Conservation (phyloP, 2,888 invertebrate genomes). For the Cheilosia variabilis region DNA sequence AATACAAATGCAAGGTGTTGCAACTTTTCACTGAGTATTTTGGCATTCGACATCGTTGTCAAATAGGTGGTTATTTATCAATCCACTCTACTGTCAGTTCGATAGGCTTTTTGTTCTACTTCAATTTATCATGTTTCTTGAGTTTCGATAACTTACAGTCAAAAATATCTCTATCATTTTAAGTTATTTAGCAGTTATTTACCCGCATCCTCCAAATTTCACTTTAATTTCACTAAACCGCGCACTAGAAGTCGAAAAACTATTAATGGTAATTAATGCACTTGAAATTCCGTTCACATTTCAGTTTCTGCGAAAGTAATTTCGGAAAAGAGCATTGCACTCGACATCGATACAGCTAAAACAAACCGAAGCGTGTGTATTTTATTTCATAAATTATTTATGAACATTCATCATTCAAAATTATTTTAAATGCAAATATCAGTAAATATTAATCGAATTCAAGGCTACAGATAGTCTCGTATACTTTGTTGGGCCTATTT, state of each 20-base stretch:
- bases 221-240: slow-evolving; percentile 5
- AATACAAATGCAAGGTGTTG: too few relatives aligned
- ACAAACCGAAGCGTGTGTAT: slow-evolving; percentile 5
- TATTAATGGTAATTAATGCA: slow-evolving; percentile 33
- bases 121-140: too few relatives aligned
- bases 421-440: slow-evolving; percentile 50
- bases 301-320: slow-evolving; percentile 21
- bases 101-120: too few relatives aligned
- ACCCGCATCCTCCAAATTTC: neutral
- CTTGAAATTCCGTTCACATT: slow-evolving; percentile 63
- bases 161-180: too few relatives aligned
- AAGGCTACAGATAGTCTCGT: slow-evolving; percentile 28
- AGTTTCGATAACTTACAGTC: too few relatives aligned
- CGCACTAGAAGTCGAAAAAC: slow-evolving; percentile 7
- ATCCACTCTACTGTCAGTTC: too few relatives aligned
- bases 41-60: too few relatives aligned
- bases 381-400: slow-evolving; percentile 62
- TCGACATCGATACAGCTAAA: slow-evolving; percentile 21
- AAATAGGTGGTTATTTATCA: too few relatives aligned
- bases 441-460: slow-evolving; percentile 28
- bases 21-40: too few relatives aligned
- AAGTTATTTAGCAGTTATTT: neutral
- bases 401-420: slow-evolving; percentile 55
- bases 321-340: slow-evolving; percentile 72
- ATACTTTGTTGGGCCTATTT: slow-evolving; percentile 36